These are phyloP conservation scores for Perca fluviatilis DNA, from an alignment of 2,113 vertebrate genomes.

Conservation along the genomic window DNA sequence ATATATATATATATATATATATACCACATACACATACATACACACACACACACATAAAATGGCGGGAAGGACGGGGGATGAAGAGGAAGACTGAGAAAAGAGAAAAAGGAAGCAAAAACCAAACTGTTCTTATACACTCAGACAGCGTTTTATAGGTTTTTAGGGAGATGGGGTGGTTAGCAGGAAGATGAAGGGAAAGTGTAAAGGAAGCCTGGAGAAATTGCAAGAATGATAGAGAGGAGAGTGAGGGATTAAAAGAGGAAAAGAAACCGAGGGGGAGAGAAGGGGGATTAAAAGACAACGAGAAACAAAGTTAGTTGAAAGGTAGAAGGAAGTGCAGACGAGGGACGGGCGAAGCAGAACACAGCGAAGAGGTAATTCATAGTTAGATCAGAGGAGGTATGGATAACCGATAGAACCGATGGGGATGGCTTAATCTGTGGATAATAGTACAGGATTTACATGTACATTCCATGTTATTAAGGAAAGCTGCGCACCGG, in stretches of 20 bases:
- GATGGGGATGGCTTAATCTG: conserved; percentile 54
- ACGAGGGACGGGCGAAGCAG: conserved; percentile 28
- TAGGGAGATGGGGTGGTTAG: conserved; percentile 39
- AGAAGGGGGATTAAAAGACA: conserved; percentile 45
- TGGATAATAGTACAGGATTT: conserved; percentile 61
- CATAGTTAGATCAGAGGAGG: conserved; percentile 66
- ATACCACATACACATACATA: no score
- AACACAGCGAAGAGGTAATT: conserved; percentile 53
- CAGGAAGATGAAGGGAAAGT: conserved; percentile 44
- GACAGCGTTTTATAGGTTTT: conserved; percentile 63
- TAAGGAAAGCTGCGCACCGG: conserved; percentile 7
- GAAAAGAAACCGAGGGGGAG: conserved; percentile 32
- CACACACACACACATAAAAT: not conserved
- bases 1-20: no score
- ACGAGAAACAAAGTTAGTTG: conserved; percentile 62
- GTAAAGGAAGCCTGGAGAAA: conserved; percentile 49
- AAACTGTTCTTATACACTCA: conserved; percentile 38
- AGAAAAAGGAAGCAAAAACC: conserved; percentile 10
- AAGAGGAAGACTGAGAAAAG: conserved; percentile 24
- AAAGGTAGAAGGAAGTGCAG: conserved; percentile 43
- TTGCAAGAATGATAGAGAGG: conserved; percentile 40
- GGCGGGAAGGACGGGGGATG: not conserved
- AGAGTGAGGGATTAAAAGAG: conserved; percentile 63
- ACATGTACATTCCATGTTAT: conserved; percentile 52
- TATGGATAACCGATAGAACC: conserved; percentile 56